Conservation (phyloP, 2,888 invertebrate genomes). For the Bembecia ichneumoniformis region DNA sequence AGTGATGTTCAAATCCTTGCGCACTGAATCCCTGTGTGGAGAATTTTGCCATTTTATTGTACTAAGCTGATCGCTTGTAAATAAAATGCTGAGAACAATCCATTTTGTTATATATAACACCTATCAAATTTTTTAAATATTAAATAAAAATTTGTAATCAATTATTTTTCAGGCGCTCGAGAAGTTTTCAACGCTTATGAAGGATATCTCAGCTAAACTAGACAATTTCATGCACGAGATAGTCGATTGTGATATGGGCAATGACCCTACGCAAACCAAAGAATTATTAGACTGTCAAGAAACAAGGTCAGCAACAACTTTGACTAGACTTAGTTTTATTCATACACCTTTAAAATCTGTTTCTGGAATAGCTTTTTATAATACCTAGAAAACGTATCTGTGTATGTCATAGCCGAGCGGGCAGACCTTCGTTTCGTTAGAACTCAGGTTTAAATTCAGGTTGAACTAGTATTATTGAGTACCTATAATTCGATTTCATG, state of each 20-base stretch:
- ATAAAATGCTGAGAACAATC: constrained; percentile 37
- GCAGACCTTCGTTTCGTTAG: no score
- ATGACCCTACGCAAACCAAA: constrained; percentile 92
- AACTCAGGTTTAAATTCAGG: no score
- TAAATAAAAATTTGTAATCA: neutral
- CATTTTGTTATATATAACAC: neutral
- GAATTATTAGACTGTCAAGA: constrained; percentile 88
- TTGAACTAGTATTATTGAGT: no score
- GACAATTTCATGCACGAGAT: constrained; percentile 90
- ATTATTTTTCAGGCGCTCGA: constrained; percentile 83
- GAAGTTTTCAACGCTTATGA: constrained; percentile 92
- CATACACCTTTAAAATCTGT: neutral
- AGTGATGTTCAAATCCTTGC: constrained; percentile 54
- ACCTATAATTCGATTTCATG: no score
- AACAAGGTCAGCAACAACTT: constrained; percentile 54
- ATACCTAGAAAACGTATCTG: neutral
- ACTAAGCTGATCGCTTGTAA: constrained; percentile 38
- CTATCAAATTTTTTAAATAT: neutral
- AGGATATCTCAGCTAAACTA: constrained; percentile 88
- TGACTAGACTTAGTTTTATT: neutral
- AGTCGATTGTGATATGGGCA: constrained; percentile 93
- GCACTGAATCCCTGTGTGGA: constrained; percentile 49
- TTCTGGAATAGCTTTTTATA: neutral
- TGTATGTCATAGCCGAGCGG: no score
- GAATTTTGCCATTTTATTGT: constrained; percentile 27